Evolutionary conservation across 1,140 invertebrate species (phyloP), one percentile per base, ranked within the genome.

Genomic region (Bombus fervidus): DNA sequence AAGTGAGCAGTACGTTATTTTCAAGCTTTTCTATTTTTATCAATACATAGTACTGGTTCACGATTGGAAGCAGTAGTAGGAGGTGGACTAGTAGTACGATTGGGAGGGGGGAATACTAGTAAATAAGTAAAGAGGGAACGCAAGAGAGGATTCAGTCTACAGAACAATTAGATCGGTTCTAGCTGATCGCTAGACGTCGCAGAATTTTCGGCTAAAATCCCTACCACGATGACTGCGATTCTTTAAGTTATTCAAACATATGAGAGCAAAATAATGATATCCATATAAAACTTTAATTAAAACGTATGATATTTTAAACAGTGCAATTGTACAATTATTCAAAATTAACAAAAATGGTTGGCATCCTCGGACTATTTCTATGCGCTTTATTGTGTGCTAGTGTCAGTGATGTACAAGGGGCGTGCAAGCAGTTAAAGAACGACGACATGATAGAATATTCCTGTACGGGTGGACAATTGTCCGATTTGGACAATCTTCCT

Each of bases 111-210:
- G 89, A 93, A 78, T 79, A 75, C 84, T 91, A 90, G 94, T 95
- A 94, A 95, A 95, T 95, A 95, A 95, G 94, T 95, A 94, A 93
- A 92, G 88, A 92, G 89, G 90, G 91, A 93, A 91, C 91, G 85
- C 88, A 89, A 86, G 87, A 92, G 87, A 87, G 86, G 90, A 89
- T 92, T 93, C 93, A 95, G 95, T 95, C 87, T 75, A 84, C 83
- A 83, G 85, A 86, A 83, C 89, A 90, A 89, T 89, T 90, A 89
- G 87, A 78, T 81, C 84, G 81, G 66, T 68, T 66, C 75, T 87
- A 64, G 62, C 69, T 71, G 8, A 69, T 25, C 41, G 79, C 85
- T 88, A 78, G 69, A 75, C 34, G 57, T 64, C 59, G 66, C 34
- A 37, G 39, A 83, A 80, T 81, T 78, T 72, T 80, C 71, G 43